Evolutionary conservation across 2,888 invertebrate species (phyloP), one percentile per base, ranked within the genome.

Genomic region (Athalia circularis): DNA sequence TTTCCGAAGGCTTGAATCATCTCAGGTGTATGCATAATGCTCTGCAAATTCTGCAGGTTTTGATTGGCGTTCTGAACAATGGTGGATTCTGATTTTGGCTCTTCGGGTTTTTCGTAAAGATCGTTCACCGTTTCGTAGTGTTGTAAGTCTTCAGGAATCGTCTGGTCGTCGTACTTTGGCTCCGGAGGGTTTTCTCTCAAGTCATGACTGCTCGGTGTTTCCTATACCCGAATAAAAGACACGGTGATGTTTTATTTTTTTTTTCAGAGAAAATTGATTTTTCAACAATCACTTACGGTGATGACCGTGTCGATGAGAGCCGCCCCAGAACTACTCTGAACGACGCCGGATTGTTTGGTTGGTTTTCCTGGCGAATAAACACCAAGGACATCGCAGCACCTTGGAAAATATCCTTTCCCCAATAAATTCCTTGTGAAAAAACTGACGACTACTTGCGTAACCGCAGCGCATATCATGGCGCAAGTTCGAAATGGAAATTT

Each of bases 401-500:
- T 84, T 0, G 89, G 90, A 68, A 89, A 87, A 74, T 87, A 89
- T 4, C 88, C 88, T 78, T 86, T 87, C 8, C 89, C 88, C 15
- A 90, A 85, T 3, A 90, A 85, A 79, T 88, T 89, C 65, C 88
- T 85, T 45, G 90, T 88, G 52, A 92, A 83, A 80, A 88, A 88
- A n/a, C 93, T 93, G 29, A 93, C 91, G 54, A 90, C 79, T 15
- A 93, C 87, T 68, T 93, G 91, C 3, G 91, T 91, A 47, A 90
- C 81, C 11, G 93, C 87, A 4, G 93, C 92, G 11, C 92, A 86
- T 77, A 94, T 84, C 94, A 95, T 95, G 78, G 93, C 91, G 7
- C 93, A 88, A 1, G 94, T 94, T 79, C 94, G 92, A 86, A 94
- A 94, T 3, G 95, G 95, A 86, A 95, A 95, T 81, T 92, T 91